Base-by-base conservation (phyloP, 2,888 invertebrate genomes). In the Tinea semifulvella region DNA sequence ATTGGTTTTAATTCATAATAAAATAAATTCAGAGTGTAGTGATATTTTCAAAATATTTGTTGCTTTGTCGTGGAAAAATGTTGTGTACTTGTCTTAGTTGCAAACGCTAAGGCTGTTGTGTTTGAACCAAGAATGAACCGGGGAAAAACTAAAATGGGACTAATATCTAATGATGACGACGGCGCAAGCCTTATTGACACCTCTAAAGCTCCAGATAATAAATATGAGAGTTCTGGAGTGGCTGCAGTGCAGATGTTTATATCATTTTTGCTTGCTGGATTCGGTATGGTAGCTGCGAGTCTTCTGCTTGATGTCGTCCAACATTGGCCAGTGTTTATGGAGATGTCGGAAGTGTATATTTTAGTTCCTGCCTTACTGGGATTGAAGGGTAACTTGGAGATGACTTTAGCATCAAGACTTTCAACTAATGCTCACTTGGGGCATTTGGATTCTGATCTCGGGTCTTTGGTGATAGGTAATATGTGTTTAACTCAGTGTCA, bases 381-480 rank as follows among this genome's bases (percentile, higher is more conserved):
- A 7, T 83, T 96, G 13, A 96, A 96, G 76, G 96, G 96, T 49
- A 96, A 96, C 67, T 81, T 96, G 53, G 96, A 96, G 80, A 96
- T 96, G 96, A 96, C 96, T 17, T 76, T 96, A 56, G 96, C 96
- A 13, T 94, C 95, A 35, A 83, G 96, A 46, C 82, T 96, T 3
- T 96, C 95, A 10, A 96, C 96, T n/a, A 91, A 94, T 74, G 93
- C 94, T 10, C 93, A 94, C 71, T 73, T 94, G 52, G 94, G 94
- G 20, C 89, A 90, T 59, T 85, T 94, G 72, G 91, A 93, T 55
- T 86, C 84, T 17, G 85, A 83, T 56, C 79, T 90, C 68, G 55
- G 64, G 18, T 56, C 74, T 43, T 59, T 86, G 50, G 88, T 87
- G 53, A 84, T 82, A 68, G 93, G 85, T 54, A 91, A 89, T 65